Conservation (phyloP, 64 coral and sea anemone species). For the Actinia equina region DNA sequence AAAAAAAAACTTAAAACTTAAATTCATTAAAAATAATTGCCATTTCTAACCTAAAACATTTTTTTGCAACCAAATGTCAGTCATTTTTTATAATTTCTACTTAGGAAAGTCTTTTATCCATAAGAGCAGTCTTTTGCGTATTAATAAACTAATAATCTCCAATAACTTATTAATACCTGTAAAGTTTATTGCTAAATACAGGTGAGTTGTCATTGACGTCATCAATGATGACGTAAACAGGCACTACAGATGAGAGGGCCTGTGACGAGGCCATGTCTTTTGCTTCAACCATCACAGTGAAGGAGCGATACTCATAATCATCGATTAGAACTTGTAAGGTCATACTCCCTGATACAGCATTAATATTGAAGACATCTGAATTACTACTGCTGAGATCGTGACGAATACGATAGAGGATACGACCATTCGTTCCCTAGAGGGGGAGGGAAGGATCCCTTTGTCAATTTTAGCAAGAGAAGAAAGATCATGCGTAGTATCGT, state of each 20-base stretch:
- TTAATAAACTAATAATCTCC: background rate
- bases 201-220: conserved; percentile 84
- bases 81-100: background rate
- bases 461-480: too few relatives aligned
- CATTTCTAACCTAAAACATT: too few relatives aligned
- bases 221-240: conserved; percentile 68
- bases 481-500: background rate
- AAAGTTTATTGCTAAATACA: conserved; percentile 39
- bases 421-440: conserved; percentile 72
- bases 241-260: conserved; percentile 65
- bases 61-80: too few relatives aligned
- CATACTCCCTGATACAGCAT: conserved; percentile 64
- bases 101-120: background rate
- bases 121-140: background rate
- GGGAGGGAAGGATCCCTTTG: background rate
- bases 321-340: conserved; percentile 68
- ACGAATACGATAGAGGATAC: conserved; percentile 73
- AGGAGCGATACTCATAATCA: conserved; percentile 58
- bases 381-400: conserved; percentile 53
- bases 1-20: too few relatives aligned
- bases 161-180: conserved; percentile 44
- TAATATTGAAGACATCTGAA: conserved; percentile 72
- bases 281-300: conserved; percentile 72
- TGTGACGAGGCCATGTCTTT: conserved; percentile 72
- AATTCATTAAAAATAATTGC: too few relatives aligned